These are phyloP conservation scores for Calameuta pallipes DNA, from an alignment of 2,888 invertebrate genomes.

Conservation along the genomic window DNA sequence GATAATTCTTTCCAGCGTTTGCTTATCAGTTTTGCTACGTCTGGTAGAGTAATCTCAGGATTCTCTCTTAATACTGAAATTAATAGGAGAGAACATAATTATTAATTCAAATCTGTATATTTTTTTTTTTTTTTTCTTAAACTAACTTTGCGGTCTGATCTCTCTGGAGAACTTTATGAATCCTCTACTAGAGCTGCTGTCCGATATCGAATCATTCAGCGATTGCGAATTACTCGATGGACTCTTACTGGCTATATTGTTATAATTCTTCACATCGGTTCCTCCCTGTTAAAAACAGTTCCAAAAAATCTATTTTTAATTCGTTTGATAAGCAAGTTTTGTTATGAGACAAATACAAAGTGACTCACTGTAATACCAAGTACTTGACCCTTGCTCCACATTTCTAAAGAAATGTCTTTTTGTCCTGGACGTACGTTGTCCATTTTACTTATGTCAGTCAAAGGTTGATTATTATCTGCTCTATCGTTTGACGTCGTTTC, in stretches of 20 bases:
- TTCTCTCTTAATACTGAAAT: slow-evolving; percentile 50
- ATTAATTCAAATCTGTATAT: not conserved
- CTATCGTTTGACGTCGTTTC: slow-evolving; percentile 10
- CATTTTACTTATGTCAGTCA: not conserved
- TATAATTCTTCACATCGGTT: slow-evolving; percentile 35
- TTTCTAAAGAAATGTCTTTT: slow-evolving; percentile 5
- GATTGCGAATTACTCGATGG: not conserved
- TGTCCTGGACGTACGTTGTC: not conserved
- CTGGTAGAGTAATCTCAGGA: slow-evolving; percentile 56
- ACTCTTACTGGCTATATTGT: slow-evolving; percentile 6
- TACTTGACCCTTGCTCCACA: slow-evolving; percentile 62
- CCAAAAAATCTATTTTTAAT: not conserved
- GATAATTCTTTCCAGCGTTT: slow-evolving; percentile 60
- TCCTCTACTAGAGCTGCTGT: slow-evolving; percentile 29
- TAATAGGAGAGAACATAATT: not conserved
- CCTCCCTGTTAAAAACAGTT: slow-evolving; percentile 41
- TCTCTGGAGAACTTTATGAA: slow-evolving; percentile 62
- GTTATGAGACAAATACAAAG: not conserved
- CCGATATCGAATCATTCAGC: slow-evolving; percentile 22
- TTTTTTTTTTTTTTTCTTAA: not conserved
- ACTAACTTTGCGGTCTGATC: slow-evolving; percentile 57
- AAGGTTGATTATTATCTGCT: not conserved
- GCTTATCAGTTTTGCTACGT: slow-evolving; percentile 60
- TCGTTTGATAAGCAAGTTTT: not conserved
- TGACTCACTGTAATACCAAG: slow-evolving; percentile 40